Conservation (phyloP, 37 sponge, comb jelly and placozoan genomes). For the Ephydatia muelleri region DNA sequence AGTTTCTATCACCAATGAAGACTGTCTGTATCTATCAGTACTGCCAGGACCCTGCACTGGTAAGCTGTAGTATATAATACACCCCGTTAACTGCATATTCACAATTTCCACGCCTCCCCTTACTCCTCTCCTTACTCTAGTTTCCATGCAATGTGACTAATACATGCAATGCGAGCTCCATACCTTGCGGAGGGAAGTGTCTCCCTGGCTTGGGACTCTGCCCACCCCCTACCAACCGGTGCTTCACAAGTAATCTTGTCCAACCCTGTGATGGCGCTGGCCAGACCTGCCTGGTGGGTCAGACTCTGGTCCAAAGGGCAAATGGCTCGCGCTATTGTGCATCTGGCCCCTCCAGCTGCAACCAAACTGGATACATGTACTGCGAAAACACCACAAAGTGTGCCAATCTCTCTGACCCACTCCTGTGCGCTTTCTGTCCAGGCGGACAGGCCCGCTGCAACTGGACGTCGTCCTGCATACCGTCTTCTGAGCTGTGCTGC, state of each 20-base stretch:
- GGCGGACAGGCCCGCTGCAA: slow-evolving; percentile 33
- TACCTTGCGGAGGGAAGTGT: slow-evolving; percentile 67
- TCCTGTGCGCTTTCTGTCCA: slow-evolving; percentile 72
- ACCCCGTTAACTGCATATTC: background rate
- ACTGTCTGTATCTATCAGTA: slow-evolving; percentile 19
- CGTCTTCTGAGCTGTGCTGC: slow-evolving; percentile 50
- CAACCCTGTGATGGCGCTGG: slow-evolving; percentile 73
- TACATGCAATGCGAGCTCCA: slow-evolving; percentile 43
- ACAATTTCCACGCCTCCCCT: background rate
- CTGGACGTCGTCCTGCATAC: slow-evolving; percentile 44
- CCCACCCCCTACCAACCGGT: slow-evolving; percentile 65
- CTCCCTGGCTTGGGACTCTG: slow-evolving; percentile 56
- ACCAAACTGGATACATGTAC: slow-evolving; percentile 26
- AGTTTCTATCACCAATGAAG: slow-evolving; percentile 12
- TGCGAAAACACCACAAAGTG: slow-evolving; percentile 60
- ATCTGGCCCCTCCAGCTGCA: slow-evolving; percentile 14
- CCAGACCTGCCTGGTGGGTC: slow-evolving; percentile 64
- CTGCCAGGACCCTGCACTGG: slow-evolving; percentile 14
- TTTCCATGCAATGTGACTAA: slow-evolving; percentile 46
- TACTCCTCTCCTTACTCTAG: slow-evolving; percentile 8
- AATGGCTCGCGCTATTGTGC: slow-evolving; percentile 41
- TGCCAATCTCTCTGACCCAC: slow-evolving; percentile 35
- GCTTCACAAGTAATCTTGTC: slow-evolving; percentile 47
- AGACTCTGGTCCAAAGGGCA: slow-evolving; percentile 55
- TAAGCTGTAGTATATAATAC: background rate